These are phyloP conservation scores for Cassiopea xamachana DNA, from an alignment of 30 jellyfish, hydroid and myxozoan species.

Conservation along the genomic window DNA sequence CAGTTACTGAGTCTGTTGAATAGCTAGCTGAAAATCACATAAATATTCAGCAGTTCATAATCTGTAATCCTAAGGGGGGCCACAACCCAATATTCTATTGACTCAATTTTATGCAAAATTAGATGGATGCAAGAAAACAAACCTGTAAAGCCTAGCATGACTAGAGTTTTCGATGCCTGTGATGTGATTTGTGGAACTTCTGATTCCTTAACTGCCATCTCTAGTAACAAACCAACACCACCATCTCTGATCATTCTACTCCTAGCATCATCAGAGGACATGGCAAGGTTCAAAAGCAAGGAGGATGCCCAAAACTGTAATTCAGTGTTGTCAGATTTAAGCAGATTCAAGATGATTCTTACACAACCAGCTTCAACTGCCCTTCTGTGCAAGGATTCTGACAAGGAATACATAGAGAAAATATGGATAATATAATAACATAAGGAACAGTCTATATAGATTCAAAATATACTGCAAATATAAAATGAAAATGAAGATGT, in stretches of 20 bases:
- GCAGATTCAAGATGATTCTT: conserved; percentile 53
- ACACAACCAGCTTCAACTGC: conserved; percentile 74
- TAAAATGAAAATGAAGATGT: too few species aligned
- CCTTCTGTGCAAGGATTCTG: conserved; percentile 66
- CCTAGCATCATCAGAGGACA: conserved; percentile 86
- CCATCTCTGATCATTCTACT: conserved; percentile 84
- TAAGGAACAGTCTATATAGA: background rate
- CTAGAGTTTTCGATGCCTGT: conserved; percentile 88
- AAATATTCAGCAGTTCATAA: too few species aligned
- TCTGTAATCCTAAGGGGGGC: too few species aligned
- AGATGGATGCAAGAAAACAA: too few species aligned
- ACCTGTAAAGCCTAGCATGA: conserved; percentile 88
- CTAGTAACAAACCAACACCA: conserved; percentile 76
- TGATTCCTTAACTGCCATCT: conserved; percentile 88
- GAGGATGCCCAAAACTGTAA: conserved; percentile 95
- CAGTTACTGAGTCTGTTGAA: too few species aligned
- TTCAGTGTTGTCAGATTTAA: conserved; percentile 64
- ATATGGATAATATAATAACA: background rate
- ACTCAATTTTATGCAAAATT: too few species aligned
- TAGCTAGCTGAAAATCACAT: too few species aligned
- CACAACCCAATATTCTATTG: too few species aligned
- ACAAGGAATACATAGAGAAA: background rate
- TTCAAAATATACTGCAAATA: background rate
- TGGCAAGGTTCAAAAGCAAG: conserved; percentile 78
- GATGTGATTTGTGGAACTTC: conserved; percentile 84